Conservation (phyloP, 2,113 vertebrate genomes). For the Chloebia gouldiae region DNA sequence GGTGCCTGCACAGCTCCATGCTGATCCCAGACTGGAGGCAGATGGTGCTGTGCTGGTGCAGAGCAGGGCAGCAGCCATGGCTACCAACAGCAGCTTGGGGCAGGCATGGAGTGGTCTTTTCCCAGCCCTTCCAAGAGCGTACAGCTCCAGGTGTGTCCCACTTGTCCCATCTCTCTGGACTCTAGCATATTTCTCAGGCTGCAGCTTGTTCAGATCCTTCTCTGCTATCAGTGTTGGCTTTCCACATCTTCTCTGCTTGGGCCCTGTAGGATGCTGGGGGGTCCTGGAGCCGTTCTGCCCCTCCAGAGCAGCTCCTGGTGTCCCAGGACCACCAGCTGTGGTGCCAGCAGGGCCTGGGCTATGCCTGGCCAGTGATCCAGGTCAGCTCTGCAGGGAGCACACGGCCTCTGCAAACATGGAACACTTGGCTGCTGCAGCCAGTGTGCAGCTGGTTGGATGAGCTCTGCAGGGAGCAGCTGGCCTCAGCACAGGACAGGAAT, state of each 20-base stretch:
- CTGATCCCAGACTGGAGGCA: not conserved
- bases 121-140: not conserved
- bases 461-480: not conserved
- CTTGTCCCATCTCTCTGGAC: not conserved
- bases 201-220: not conserved
- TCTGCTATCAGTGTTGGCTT: not conserved
- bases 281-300: not conserved
- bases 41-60: not conserved
- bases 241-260: not conserved
- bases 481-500: not conserved
- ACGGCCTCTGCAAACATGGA: not conserved
- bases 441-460: not conserved
- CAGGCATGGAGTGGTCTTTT: not conserved
- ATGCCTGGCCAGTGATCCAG: not conserved
- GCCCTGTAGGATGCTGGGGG: not conserved
- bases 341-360: not conserved
- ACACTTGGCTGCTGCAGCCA: not conserved
- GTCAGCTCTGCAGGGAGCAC: not conserved
- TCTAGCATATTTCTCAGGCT: accelerated
- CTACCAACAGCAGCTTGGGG: not conserved
- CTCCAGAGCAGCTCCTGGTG: not conserved
- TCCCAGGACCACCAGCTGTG: accelerated
- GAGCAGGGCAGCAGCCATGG: not conserved
- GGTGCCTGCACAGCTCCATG: accelerated
- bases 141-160: not conserved